Percentiles rank a stretch among this genome's conserved stretches.
phyloP scores from a whole-genome alignment of 2,113 vertebrate genomes.

The Amphiprion percula region DNA sequence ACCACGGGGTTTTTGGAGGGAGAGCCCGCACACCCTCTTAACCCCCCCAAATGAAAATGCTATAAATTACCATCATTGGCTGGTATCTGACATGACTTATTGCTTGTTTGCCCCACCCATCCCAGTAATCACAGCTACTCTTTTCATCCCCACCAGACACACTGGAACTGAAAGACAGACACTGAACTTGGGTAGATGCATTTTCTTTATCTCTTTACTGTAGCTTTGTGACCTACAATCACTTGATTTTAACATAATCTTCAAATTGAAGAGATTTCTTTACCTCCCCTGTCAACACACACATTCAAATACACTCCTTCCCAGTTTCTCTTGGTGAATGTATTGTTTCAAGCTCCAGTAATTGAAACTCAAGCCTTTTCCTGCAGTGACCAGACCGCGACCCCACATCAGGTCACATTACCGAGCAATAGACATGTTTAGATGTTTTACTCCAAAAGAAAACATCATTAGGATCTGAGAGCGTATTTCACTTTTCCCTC shows the following conservation, averaged over 20 bases:
- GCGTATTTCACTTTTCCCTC: conserved; percentile 79
- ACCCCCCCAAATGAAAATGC: conserved; percentile 50
- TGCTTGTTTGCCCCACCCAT: conserved; percentile 59
- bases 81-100: conserved; percentile 61
- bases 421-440: conserved; percentile 82
- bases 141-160: conserved; percentile 41
- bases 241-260: background rate
- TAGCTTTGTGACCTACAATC: background rate
- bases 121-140: conserved; percentile 49
- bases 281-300: background rate
- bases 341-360: conserved; percentile 75
- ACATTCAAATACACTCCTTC: conserved; percentile 4
- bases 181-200: conserved; percentile 11
- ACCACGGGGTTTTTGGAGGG: conserved; percentile 39
- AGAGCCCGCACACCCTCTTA: conserved; percentile 39
- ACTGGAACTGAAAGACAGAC: conserved; percentile 23
- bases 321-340: conserved; percentile 46
- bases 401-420: conserved; percentile 80
- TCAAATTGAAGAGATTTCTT: background rate
- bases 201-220: background rate
- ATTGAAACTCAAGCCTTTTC: conserved; percentile 80
- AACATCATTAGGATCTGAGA: conserved; percentile 82
- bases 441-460: conserved; percentile 81
- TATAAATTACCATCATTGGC: conserved; percentile 64
- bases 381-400: conserved; percentile 80